Conservation (phyloP, 2,113 vertebrate genomes). For the Vulpes lagopus region DNA sequence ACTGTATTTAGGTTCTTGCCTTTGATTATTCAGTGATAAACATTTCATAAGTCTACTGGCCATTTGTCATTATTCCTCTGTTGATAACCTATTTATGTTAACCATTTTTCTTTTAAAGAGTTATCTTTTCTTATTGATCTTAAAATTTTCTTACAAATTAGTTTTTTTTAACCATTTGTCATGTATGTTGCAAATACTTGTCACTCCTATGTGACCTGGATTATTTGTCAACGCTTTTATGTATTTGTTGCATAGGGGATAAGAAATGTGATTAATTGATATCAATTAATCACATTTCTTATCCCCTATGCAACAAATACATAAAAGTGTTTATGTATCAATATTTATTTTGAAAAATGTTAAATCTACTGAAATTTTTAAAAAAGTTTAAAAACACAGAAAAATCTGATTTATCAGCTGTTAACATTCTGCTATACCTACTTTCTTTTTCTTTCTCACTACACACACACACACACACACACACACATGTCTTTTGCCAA, state of each 20-base stretch:
- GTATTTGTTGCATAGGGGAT: too few species aligned
- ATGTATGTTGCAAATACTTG: not conserved
- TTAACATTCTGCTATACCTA: not conserved
- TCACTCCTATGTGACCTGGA: not conserved
- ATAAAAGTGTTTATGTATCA: not conserved
- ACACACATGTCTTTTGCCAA: not conserved
- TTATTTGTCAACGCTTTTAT: too few species aligned
- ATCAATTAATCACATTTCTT: not conserved
- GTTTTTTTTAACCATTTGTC: not conserved
- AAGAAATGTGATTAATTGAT: too few species aligned
- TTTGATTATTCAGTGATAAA: not conserved
- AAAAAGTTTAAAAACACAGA: not conserved
- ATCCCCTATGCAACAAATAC: not conserved
- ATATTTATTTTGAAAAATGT: slow-evolving; percentile 37
- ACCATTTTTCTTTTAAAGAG: slow-evolving; percentile 7
- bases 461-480: too few species aligned
- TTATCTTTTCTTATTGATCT: not conserved
- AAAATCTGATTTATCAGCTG: not conserved
- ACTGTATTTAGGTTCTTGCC: not conserved
- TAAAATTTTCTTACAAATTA: not conserved
- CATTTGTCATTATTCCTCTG: not conserved
- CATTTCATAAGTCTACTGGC: not conserved
- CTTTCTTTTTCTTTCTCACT: not conserved
- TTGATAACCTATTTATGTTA: not conserved
- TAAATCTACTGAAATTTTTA: not conserved